Base-by-base conservation (phyloP, 2,888 invertebrate species). In the Bellardia bayeri region DNA sequence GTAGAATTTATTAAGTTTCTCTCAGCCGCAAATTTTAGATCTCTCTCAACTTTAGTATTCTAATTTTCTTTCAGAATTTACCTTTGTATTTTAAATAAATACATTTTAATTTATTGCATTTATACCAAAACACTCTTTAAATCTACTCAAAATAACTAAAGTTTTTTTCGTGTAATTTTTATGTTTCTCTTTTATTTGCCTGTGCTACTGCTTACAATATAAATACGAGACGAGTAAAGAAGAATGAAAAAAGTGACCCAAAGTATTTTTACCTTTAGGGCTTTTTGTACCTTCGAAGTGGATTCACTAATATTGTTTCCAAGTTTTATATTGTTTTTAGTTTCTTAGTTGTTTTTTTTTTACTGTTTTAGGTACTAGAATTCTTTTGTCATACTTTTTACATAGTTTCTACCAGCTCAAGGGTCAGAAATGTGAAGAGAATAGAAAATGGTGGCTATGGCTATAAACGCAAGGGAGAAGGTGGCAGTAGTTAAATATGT, bases 341-440 rank as follows among this genome's bases (percentile, higher is more conserved):
- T 76, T 64, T 66, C 14, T 45, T 16, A 6, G 30, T 42, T 37
- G 23, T 58, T 69, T 82, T 30, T 13, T 23, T 63, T 54, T 64
- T 61, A 11, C 9, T 66, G 1, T 33, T 40, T 71, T 66, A 72
- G 42, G 5, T 82, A 42, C 56, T 56, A 51, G 69, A 78, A 85
- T 85, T 82, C 82, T 85, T 80, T 87, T 82, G 82, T 87, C 69
- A 75, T 85, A 82, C 75, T 82, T 79, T 82, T 75, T 61, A 16
- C 69, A 72, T 81, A 78, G 61, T 72, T 81, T 61, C 30, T 71
- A 7, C 51, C 76, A 79, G 42, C 79, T 85, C 66, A 75, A 85
- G 87, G 82, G 85, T 82, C 79, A 71, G 61, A 63, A 54, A 63
- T 11, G 49, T 14, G 11, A 30, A 80, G 79, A 85, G 71, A 86